Percentiles rank a stretch among this genome's conserved stretches.
Evolutionary conservation across 2,797 vertebrate species (phyloP).

Genomic region (Liparis tanakae): DNA sequence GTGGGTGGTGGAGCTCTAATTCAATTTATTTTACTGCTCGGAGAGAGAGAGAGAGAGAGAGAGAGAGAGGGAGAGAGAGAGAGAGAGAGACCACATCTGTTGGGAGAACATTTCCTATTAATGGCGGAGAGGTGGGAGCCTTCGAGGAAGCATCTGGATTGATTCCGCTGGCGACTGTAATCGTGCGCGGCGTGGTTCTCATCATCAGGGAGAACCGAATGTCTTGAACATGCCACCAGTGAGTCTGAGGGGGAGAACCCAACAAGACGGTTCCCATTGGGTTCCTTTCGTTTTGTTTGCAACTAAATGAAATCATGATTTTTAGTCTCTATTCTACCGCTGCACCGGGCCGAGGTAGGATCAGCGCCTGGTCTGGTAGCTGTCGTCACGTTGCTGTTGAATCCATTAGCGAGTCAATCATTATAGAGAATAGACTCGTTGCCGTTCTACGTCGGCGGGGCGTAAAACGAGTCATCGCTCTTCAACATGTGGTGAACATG

Average conservation of each 20-base stretch:
- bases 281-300: not conserved
- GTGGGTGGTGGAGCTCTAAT: slow-evolving; percentile 77
- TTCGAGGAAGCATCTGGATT: slow-evolving; percentile 59
- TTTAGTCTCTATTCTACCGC: not conserved
- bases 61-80: no score
- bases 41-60: slow-evolving; percentile 57
- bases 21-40: slow-evolving; percentile 77
- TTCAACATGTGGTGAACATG: not conserved
- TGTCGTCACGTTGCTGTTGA: slow-evolving; percentile 56
- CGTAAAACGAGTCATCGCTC: not conserved
- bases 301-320: not conserved
- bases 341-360: slow-evolving; percentile 47
- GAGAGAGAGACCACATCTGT: slow-evolving; percentile 68
- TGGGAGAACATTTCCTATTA: slow-evolving; percentile 71
- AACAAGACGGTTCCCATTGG: not conserved
- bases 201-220: slow-evolving; percentile 16
- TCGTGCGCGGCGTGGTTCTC: slow-evolving; percentile 20
- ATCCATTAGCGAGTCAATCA: slow-evolving; percentile 55
- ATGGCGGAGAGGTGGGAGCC: slow-evolving; percentile 43
- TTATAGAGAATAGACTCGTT: slow-evolving; percentile 52
- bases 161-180: slow-evolving; percentile 29
- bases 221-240: slow-evolving; percentile 30
- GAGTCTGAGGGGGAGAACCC: slow-evolving; percentile 12
- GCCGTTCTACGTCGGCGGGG: slow-evolving; percentile 12
- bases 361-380: slow-evolving; percentile 53